Evolutionary conservation across 2,113 vertebrate genomes (phyloP), one percentile per base, ranked within the genome.

Genomic region (Brienomyrus longianalis): DNA sequence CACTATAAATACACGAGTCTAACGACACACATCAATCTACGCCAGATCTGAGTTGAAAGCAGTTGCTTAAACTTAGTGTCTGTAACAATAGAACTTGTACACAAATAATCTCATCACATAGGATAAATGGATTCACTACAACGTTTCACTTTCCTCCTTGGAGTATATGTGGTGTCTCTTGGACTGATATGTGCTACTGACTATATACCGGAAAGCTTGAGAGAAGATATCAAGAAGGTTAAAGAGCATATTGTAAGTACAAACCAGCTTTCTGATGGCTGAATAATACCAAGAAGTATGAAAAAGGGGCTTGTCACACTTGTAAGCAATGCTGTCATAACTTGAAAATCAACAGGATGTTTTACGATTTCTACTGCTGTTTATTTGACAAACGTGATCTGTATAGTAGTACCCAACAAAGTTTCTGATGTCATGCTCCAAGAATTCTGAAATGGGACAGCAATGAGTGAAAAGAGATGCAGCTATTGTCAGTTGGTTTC

Each of bases 1-100:
- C 85, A 7, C 86, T 88, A 88, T 88, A 88, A 88, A 88, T 88
- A 88, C 87, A 88, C 21, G 17, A 88, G 52, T 47, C 10, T 62
- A 66, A 88, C 39, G 43, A 43, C 11, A 15, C 7, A 17, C 6
- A 13, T 66, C 87, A 88, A 23, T 88, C n/a, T 9, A 51, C 45
- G 7, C 9, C 23, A 35, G 50, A 39, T 43, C 31, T 43, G 52
- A 35, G 31, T n/a, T 88, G 54, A 43, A 88, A 88, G 35, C 87
- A 66, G 35, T 56, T 45, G 21, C 87, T 62, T 43, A 62, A 88
- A n/a, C 6, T 59, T 62, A 47, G 39, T 43, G 17, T 59, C 48
- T 45, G 11, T 10, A 54, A 23, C 5, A 23, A 62, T 9, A 59
- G 52, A 19, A 13, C 35, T 54, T 62, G 21, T 51, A 51, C 47